These are phyloP conservation scores for Struthidea cinerea DNA, from an alignment of 2,113 vertebrate species.

Conservation along the genomic window DNA sequence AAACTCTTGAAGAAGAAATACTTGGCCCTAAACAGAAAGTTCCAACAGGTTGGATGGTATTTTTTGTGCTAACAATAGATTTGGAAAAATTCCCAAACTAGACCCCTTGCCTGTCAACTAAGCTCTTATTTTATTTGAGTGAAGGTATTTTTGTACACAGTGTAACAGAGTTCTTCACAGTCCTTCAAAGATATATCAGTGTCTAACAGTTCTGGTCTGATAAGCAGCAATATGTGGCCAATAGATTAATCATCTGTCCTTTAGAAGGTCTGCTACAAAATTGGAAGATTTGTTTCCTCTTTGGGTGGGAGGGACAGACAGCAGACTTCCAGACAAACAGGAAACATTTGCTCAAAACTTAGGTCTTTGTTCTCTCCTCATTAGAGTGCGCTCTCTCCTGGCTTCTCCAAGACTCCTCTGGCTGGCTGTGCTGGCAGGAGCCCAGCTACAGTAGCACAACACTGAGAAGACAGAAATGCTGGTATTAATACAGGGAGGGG, in stretches of 20 bases:
- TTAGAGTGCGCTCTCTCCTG: neutral
- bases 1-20: neutral
- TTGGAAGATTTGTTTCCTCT: neutral
- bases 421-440: neutral
- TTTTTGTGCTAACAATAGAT: neutral
- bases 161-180: neutral
- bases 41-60: neutral
- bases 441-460: neutral
- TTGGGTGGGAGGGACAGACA: neutral
- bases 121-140: neutral
- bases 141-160: neutral
- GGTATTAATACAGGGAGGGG: neutral
- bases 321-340: neutral
- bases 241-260: neutral
- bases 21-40: neutral
- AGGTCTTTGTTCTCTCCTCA: neutral
- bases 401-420: neutral
- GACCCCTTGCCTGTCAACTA: neutral
- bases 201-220: neutral
- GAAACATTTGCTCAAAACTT: neutral
- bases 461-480: neutral
- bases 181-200: neutral
- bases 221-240: neutral
- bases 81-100: neutral
- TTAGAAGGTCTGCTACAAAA: neutral